These are phyloP conservation scores for Drosophila repletoides DNA, from an alignment of 1,140 invertebrate genomes.

Conservation along the genomic window DNA sequence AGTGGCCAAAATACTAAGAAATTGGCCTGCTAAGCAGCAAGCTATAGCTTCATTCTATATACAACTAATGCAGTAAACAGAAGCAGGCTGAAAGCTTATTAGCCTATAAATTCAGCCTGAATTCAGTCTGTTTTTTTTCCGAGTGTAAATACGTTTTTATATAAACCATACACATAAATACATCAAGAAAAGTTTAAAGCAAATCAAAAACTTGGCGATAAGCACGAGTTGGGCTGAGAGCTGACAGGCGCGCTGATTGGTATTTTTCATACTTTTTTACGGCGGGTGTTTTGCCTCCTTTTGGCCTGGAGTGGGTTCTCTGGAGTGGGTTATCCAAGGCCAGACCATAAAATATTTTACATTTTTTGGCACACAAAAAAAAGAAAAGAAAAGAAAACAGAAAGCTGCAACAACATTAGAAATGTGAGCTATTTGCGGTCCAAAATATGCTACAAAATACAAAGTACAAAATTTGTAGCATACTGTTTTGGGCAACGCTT, in stretches of 20 bases:
- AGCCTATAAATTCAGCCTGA: too few relatives aligned
- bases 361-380: slow-evolving; percentile 61
- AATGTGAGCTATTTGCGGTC: slow-evolving; percentile 64
- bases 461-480: slow-evolving; percentile 63
- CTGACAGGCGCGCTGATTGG: slow-evolving; percentile 74
- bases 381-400: too few relatives aligned
- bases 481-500: slow-evolving; percentile 30
- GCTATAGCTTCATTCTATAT: too few relatives aligned
- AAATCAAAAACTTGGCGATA: slow-evolving; percentile 79
- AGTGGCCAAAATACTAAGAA: too few relatives aligned
- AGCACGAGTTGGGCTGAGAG: slow-evolving; percentile 65
- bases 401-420: too few relatives aligned
- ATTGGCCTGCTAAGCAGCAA: too few relatives aligned
- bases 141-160: too few relatives aligned
- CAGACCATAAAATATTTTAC: slow-evolving; percentile 72
- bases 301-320: not conserved
- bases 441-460: slow-evolving; percentile 64
- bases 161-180: not conserved
- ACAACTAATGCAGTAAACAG: too few relatives aligned
- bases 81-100: too few relatives aligned
- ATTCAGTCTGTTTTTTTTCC: too few relatives aligned
- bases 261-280: slow-evolving; percentile 51
- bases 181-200: slow-evolving; percentile 70
- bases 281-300: not conserved
- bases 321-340: slow-evolving; percentile 19